Percentiles rank a stretch among this genome's conserved stretches.
These are phyloP conservation scores for Neodiprion lecontei DNA, from an alignment of 1,140 invertebrate genomes.

Conservation along the genomic window DNA sequence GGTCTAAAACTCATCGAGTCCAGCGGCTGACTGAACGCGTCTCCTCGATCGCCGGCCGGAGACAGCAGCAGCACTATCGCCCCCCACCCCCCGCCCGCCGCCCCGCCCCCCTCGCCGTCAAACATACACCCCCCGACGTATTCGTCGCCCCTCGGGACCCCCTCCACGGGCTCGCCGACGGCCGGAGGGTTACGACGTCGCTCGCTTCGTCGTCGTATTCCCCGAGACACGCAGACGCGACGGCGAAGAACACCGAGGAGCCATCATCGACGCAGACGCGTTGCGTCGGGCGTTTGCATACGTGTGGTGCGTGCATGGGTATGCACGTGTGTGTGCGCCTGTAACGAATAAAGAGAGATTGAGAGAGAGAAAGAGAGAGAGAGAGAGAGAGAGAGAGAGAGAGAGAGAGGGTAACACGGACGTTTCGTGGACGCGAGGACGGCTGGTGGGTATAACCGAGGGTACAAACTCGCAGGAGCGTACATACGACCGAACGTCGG, in stretches of 20 bases:
- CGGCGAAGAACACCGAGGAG: slow-evolving; percentile 15
- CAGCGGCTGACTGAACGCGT: slow-evolving; percentile 54
- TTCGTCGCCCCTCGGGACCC: not conserved
- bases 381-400: not conserved
- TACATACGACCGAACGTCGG: too few relatives aligned
- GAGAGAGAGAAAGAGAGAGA: too few relatives aligned
- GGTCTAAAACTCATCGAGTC: slow-evolving; percentile 40
- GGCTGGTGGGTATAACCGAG: too few relatives aligned
- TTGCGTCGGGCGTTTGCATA: not conserved
- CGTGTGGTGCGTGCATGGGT: not conserved
- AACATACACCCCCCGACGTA: not conserved
- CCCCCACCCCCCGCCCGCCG: slow-evolving; percentile 22
- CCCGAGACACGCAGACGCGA: not conserved
- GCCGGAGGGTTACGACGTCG: not conserved
- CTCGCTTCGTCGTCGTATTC: slow-evolving; percentile 1
- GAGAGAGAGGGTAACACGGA: slow-evolving; percentile 22
- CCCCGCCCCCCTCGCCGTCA: slow-evolving; percentile 18
- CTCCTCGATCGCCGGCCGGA: slow-evolving; percentile 48
- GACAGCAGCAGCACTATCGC: slow-evolving; percentile 48
- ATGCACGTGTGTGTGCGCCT: not conserved
- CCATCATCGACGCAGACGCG: not conserved
- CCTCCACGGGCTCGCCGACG: slow-evolving; percentile 3
- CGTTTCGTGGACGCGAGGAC: not conserved
- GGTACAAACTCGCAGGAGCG: too few relatives aligned
- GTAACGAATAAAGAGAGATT: not conserved